A percentile compares a stretch with the other conserved stretches of the same genome.
These are phyloP conservation scores for Balanococcus diminutus DNA, from an alignment of 2,888 invertebrate genomes.

Conservation along the genomic window DNA sequence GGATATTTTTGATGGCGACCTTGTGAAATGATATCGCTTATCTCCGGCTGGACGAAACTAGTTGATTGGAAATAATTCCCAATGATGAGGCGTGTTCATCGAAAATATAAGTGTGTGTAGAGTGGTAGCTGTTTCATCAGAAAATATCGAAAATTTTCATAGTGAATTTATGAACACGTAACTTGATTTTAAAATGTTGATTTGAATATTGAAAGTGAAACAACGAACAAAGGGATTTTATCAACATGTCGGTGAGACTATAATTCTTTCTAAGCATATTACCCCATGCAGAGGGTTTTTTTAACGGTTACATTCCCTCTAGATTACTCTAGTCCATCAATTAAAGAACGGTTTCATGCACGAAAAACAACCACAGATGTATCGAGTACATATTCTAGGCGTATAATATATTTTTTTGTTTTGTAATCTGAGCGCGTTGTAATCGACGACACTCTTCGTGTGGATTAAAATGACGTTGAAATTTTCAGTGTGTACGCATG, in stretches of 20 bases:
- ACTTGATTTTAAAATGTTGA: background rate
- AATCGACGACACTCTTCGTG: background rate
- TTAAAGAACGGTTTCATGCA: background rate
- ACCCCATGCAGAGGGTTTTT: conserved; percentile 9
- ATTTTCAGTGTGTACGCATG: background rate
- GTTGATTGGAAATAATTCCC: background rate
- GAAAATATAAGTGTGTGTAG: background rate
- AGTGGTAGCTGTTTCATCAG: too few species aligned
- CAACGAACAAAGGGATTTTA: background rate
- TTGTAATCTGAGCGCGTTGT: background rate
- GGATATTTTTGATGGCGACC: background rate
- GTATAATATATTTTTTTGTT: background rate
- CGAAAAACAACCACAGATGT: background rate
- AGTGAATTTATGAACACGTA: background rate
- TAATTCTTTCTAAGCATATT: background rate
- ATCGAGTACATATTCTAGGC: background rate
- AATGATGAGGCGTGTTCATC: background rate
- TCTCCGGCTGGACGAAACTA: background rate
- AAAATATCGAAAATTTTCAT: background rate
- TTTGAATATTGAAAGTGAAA: background rate
- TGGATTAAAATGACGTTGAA: background rate
- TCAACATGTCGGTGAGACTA: conserved; percentile 1
- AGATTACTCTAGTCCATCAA: background rate
- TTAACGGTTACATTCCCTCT: background rate
- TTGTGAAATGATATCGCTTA: conserved; percentile 8